Percentiles rank a stretch among this genome's conserved stretches.
Evolutionary conservation across 2,797 vertebrate species (phyloP).

Genomic region (Sebastes umbrosus): DNA sequence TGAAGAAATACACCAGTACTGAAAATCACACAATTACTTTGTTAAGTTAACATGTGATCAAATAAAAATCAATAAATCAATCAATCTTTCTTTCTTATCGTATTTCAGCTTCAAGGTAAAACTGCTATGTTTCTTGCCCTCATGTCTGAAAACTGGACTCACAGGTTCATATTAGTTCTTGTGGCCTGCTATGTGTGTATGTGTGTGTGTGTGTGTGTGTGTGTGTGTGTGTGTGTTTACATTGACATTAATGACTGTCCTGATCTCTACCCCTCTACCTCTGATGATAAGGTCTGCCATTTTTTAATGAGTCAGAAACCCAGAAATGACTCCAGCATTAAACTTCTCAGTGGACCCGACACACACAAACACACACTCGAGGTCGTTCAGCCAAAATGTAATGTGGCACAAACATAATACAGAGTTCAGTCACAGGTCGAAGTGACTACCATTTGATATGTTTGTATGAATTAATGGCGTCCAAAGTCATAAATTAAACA

Average conservation of each 20-base stretch:
- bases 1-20: too few relatives aligned
- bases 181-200: neutral
- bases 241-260: neutral
- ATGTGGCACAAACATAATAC: neutral
- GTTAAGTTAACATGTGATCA: too few relatives aligned
- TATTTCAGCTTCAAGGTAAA: neutral
- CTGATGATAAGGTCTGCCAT: too few relatives aligned
- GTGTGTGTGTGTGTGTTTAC: neutral
- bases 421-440: neutral
- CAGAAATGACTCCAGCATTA: too few relatives aligned
- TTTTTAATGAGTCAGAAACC: too few relatives aligned
- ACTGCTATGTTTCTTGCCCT: neutral
- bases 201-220: neutral
- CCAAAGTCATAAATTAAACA: neutral
- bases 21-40: too few relatives aligned
- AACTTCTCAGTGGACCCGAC: too few relatives aligned
- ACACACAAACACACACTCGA: neutral
- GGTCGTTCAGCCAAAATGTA: neutral
- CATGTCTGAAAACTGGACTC: neutral
- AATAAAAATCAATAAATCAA: too few relatives aligned
- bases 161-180: neutral
- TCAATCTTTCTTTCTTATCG: too few relatives aligned
- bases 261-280: neutral
- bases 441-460: neutral
- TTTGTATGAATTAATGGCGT: neutral